phyloP scores from a whole-genome alignment of 2,888 invertebrate genomes.

The Odontocerum albicorne region DNA sequence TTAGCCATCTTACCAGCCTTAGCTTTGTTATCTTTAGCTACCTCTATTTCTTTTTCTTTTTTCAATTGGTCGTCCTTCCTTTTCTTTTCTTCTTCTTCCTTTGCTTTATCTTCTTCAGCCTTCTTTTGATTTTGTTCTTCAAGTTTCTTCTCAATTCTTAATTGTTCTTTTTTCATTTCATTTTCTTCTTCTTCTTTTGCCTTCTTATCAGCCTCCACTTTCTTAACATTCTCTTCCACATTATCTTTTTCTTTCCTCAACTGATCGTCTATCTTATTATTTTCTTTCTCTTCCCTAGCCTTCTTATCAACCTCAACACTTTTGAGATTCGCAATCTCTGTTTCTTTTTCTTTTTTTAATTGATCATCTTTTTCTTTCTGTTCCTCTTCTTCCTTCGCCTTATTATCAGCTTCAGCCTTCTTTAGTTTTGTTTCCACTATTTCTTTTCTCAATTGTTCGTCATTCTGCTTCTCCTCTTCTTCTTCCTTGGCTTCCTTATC shows the following conservation, averaged over 20 bases:
- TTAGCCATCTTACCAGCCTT: background rate
- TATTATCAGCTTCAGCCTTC: slow-evolving; percentile 35
- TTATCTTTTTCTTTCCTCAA: background rate
- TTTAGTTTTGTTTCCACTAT: slow-evolving; percentile 28
- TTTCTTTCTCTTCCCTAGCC: background rate
- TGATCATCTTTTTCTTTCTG: slow-evolving; percentile 19
- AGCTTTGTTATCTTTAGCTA: background rate
- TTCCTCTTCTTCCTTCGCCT: slow-evolving; percentile 23
- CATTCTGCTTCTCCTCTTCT: slow-evolving; percentile 9
- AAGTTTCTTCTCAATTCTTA: background rate
- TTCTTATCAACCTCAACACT: background rate
- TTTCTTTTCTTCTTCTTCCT: background rate
- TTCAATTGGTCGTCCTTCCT: background rate
- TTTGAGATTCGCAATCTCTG: background rate
- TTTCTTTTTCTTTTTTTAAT: background rate
- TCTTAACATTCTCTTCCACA: slow-evolving; percentile 4
- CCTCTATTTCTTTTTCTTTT: background rate
- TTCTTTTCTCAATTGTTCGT: slow-evolving; percentile 31
- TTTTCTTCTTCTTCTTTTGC: slow-evolving; percentile 1
- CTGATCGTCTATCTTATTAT: slow-evolving; percentile 1
- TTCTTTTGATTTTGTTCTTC: too few relatives aligned
- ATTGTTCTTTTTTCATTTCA: background rate
- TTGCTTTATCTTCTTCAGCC: background rate
- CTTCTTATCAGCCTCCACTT: slow-evolving; percentile 28
- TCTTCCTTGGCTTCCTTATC: slow-evolving; percentile 20